phyloP scores from a whole-genome alignment of 2,113 vertebrate species.

The Struthidea cinerea region DNA sequence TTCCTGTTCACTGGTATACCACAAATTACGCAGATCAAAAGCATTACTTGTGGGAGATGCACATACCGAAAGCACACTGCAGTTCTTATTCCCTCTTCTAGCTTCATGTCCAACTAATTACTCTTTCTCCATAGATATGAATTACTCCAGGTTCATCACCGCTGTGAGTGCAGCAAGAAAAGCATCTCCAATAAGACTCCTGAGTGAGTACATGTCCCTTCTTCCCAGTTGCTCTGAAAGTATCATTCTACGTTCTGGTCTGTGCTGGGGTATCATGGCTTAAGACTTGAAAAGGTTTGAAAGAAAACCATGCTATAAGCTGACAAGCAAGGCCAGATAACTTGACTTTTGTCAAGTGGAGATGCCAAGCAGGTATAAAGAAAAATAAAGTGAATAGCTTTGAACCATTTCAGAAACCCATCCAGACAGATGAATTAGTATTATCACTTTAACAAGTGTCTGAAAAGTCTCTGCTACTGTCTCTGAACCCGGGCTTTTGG shows the following conservation, averaged over 20 bases:
- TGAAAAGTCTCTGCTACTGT: neutral
- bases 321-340: neutral
- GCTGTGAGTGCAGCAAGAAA: conserved; percentile 82
- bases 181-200: conserved; percentile 79
- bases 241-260: neutral
- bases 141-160: conserved; percentile 87
- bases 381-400: neutral
- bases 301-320: neutral
- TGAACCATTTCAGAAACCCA: neutral
- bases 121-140: conserved; percentile 75
- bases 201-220: conserved; percentile 77
- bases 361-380: neutral
- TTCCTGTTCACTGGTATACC: neutral
- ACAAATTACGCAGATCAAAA: neutral
- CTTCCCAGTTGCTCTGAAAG: neutral
- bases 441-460: neutral
- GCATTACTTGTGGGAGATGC: neutral
- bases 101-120: neutral
- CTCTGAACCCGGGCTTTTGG: neutral
- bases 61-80: neutral
- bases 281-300: neutral
- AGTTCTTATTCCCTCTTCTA: neutral
- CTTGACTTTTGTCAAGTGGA: neutral
- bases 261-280: neutral
- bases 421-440: neutral